Evolutionary conservation across 2,797 vertebrate species (phyloP).

Genomic region (Knipowitschia caucasica): DNA sequence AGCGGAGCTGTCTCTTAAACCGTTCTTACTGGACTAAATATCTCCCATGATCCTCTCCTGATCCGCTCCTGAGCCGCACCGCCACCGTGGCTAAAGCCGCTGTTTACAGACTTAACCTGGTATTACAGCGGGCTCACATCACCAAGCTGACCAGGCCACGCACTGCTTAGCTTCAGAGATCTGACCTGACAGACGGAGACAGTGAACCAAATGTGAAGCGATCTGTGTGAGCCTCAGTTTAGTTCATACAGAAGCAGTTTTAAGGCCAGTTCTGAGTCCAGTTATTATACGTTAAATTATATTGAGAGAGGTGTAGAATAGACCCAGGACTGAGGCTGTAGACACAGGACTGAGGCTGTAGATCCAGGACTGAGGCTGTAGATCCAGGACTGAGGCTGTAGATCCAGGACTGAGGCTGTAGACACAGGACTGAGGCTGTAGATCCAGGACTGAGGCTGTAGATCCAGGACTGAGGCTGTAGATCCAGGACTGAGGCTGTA

Average conservation of each 20-base stretch:
- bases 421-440: no score
- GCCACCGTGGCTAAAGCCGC: constrained; percentile 2
- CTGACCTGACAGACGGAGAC: neutral
- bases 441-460: no score
- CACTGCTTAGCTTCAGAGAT: neutral
- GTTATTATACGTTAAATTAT: no score
- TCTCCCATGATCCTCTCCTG: neutral
- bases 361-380: no score
- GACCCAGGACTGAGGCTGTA: no score
- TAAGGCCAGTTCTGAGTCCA: neutral
- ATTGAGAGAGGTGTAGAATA: no score
- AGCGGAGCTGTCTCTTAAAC: neutral
- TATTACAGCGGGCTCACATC: no score
- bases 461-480: no score
- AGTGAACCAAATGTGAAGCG: neutral
- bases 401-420: no score
- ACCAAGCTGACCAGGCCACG: neutral
- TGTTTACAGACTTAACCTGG: constrained; percentile 5
- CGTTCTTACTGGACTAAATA: neutral
- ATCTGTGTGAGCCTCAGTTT: neutral
- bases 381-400: no score
- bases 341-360: no score
- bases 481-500: no score
- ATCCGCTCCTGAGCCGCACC: constrained; percentile 1
- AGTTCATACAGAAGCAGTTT: neutral